Evolutionary conservation across 2,113 vertebrate species (phyloP), one percentile per base, ranked within the genome.

Genomic region (Misgurnus mizolepis): DNA sequence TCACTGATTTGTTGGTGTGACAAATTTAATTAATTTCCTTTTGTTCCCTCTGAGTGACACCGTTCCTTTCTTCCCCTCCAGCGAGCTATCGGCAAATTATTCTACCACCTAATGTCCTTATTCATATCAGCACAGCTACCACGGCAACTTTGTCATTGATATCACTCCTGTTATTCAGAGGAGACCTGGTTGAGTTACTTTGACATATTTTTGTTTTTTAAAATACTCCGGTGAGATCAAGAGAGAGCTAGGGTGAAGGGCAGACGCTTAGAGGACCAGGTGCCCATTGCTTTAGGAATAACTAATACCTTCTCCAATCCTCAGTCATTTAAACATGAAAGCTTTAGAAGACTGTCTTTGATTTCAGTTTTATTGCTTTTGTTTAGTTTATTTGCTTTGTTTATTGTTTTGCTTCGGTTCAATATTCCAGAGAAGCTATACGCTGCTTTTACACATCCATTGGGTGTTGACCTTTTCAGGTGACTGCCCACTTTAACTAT

Each of bases 1-100:
- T 87, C 85, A 79, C 74, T 78, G 53, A 87, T 90, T 89, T 91
- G 89, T 91, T 85, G 88, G 78, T 69, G 87, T 91, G 88, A 92
- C 87, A 91, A 91, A 90, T 91, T 90, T 82, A 90, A 93, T 93
- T 91, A 89, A 91, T 91, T 91, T 87, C 72, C 86, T 92, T 90
- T 91, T 90, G 84, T 88, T 90, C 85, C 82, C 49, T 86, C 73
- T 88, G 86, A 92, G 85, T 92, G 91, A 92, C 91, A 92, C 89
- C 86, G 90, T 90, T 92, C 75, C 77, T 90, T 92, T 91, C 90
- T 88, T 88, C 82, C 86, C 88, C 82, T 82, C 53, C 49, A 88
- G 87, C 87, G 84, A 87, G 78, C 89, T 89, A 87, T 90, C 88
- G 83, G 84, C 84, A 92, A 90, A 92, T 92, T 87, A 83, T 85